A percentile compares a stretch with the other conserved stretches of the same genome.
Evolutionary conservation across 2,797 vertebrate species (phyloP).

Genomic region (Anas bernieri): DNA sequence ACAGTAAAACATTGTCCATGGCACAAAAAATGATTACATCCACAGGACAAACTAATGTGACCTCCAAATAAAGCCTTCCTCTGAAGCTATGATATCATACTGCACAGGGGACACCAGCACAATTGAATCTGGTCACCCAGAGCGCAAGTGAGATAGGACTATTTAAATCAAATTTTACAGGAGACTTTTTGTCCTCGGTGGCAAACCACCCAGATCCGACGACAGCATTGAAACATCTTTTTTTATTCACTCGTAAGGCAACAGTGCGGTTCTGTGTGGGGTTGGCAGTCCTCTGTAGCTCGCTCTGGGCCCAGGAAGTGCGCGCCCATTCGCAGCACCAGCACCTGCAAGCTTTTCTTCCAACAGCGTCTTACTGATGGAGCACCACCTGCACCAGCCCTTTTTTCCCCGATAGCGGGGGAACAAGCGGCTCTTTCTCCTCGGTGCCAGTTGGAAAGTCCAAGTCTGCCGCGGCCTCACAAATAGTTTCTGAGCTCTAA

Average conservation of each 20-base stretch:
- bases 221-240: conserved; percentile 86
- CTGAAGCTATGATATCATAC: conserved; percentile 87
- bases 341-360: conserved; percentile 79
- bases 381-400: conserved; percentile 78
- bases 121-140: conserved; percentile 86
- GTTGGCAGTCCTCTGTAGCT: conserved; percentile 75
- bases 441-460: conserved; percentile 72
- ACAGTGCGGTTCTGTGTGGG: conserved; percentile 77
- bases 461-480: conserved; percentile 66
- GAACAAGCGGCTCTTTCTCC: conserved; percentile 79
- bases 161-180: conserved; percentile 83
- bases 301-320: conserved; percentile 78
- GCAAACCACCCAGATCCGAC: conserved; percentile 82
- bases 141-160: conserved; percentile 85
- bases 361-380: conserved; percentile 70
- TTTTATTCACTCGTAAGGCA: conserved; percentile 80
- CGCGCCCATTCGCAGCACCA: conserved; percentile 68
- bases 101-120: conserved; percentile 83
- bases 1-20: conserved; percentile 88
- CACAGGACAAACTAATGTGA: conserved; percentile 84
- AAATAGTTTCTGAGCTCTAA: conserved; percentile 53
- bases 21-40: conserved; percentile 86
- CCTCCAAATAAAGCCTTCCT: conserved; percentile 85
- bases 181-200: conserved; percentile 84
- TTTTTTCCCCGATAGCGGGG: conserved; percentile 4